phyloP scores from a whole-genome alignment of 2,888 invertebrate species.

The Trissonchulus sp. region DNA sequence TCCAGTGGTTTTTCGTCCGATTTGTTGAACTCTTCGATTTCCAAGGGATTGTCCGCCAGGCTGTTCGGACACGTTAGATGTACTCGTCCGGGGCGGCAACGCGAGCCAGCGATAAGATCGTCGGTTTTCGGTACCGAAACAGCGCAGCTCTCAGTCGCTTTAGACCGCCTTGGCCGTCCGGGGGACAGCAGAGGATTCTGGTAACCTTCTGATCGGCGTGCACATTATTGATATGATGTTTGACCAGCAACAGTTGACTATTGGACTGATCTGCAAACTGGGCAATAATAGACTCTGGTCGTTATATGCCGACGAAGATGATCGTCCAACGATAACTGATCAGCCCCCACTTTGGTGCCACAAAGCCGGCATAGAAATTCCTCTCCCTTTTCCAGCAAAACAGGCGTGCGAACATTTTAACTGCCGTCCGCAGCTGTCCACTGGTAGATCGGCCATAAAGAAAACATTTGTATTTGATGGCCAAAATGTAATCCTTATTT shows the following conservation, averaged over 20 bases:
- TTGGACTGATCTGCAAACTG: constrained; percentile 20
- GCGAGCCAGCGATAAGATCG: background rate
- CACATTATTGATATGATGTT: constrained; percentile 18
- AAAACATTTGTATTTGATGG: constrained; percentile 28
- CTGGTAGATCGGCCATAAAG: constrained; percentile 3
- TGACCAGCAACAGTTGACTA: background rate
- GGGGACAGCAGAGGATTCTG: constrained; percentile 24
- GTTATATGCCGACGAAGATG: constrained; percentile 10
- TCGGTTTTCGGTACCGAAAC: background rate
- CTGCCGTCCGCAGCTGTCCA: background rate
- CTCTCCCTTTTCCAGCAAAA: background rate
- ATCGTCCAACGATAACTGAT: constrained; percentile 2
- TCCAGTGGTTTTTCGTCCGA: too few species aligned
- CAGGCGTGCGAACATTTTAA: background rate
- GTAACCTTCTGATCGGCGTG: constrained; percentile 17
- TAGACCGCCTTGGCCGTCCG: constrained; percentile 5
- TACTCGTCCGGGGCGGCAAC: background rate
- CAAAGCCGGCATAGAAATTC: constrained; percentile 17
- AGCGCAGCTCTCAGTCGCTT: background rate
- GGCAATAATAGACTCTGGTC: constrained; percentile 17
- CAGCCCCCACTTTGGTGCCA: background rate
- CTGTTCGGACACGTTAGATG: too few species aligned
- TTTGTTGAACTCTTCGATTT: too few species aligned
- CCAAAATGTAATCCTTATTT: constrained; percentile 27
- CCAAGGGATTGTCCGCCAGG: too few species aligned